phyloP scores from a whole-genome alignment of 1,140 invertebrate genomes.

The Drosophila repleta region DNA sequence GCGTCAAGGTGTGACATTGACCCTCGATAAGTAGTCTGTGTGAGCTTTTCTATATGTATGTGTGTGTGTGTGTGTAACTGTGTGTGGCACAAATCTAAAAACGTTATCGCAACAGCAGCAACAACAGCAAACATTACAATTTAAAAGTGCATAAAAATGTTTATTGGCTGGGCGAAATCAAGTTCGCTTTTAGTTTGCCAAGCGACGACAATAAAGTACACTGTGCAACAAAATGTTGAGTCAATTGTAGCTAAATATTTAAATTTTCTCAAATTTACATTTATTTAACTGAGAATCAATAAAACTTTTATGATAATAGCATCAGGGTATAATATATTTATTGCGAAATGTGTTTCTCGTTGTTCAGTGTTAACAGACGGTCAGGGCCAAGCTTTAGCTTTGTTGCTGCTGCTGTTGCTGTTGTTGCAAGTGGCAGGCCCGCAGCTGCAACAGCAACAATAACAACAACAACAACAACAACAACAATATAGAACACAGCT shows the following conservation, averaged over 20 bases:
- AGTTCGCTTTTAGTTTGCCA: conserved; percentile 54
- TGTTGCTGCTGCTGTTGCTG: conserved; percentile 36
- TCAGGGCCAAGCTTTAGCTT: conserved; percentile 64
- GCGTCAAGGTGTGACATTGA: conserved; percentile 79
- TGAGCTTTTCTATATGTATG: conserved; percentile 14
- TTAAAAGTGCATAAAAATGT: conserved; percentile 77
- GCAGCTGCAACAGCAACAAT: conserved; percentile 59
- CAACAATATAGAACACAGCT: conserved; percentile 75
- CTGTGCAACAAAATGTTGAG: conserved; percentile 30
- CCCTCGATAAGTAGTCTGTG: conserved; percentile 52
- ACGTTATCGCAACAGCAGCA: conserved; percentile 34
- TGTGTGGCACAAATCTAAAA: conserved; percentile 65
- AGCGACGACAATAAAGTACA: conserved; percentile 53
- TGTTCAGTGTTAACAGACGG: conserved; percentile 43
- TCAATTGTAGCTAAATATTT: background rate
- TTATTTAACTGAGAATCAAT: no score
- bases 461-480: conserved; percentile 50
- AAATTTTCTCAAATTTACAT: background rate
- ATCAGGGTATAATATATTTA: background rate
- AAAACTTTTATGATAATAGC: background rate
- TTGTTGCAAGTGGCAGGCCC: conserved; percentile 55
- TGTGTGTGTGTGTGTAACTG: conserved; percentile 29
- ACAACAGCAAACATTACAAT: conserved; percentile 59
- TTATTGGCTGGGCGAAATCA: conserved; percentile 51
- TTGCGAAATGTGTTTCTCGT: conserved; percentile 19